Percentiles rank a stretch among this genome's conserved stretches.
These are phyloP conservation scores for Odocoileus hemionus DNA, from an alignment of 2,113 vertebrate species.

Conservation along the genomic window DNA sequence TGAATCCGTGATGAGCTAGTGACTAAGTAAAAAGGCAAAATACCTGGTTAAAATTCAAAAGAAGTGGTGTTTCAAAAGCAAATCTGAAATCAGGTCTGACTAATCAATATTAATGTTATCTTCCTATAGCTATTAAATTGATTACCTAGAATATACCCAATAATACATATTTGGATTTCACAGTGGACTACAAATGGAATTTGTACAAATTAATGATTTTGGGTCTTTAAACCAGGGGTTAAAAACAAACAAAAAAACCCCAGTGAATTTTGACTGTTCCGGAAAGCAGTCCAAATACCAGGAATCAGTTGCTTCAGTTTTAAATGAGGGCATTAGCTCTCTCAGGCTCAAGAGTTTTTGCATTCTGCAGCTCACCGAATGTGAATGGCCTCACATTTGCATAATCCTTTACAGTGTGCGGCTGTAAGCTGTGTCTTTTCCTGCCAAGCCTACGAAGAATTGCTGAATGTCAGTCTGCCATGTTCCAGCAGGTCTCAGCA, in stretches of 20 bases:
- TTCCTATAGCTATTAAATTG: neutral
- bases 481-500: neutral
- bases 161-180: neutral
- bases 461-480: neutral
- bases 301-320: neutral
- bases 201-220: neutral
- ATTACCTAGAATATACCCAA: neutral
- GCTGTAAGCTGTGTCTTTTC: neutral
- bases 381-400: neutral
- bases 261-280: neutral
- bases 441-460: neutral
- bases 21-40: conserved; percentile 12
- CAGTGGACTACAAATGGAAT: neutral
- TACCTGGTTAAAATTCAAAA: conserved; percentile 7
- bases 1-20: neutral
- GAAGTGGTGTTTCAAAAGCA: conserved; percentile 2
- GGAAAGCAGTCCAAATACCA: neutral
- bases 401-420: neutral
- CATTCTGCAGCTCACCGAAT: neutral
- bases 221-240: neutral
- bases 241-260: neutral
- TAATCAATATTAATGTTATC: neutral
- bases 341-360: neutral
- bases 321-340: neutral
- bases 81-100: neutral